phyloP scores from a whole-genome alignment of 1,140 invertebrate genomes.

The Streblospio benedicti region DNA sequence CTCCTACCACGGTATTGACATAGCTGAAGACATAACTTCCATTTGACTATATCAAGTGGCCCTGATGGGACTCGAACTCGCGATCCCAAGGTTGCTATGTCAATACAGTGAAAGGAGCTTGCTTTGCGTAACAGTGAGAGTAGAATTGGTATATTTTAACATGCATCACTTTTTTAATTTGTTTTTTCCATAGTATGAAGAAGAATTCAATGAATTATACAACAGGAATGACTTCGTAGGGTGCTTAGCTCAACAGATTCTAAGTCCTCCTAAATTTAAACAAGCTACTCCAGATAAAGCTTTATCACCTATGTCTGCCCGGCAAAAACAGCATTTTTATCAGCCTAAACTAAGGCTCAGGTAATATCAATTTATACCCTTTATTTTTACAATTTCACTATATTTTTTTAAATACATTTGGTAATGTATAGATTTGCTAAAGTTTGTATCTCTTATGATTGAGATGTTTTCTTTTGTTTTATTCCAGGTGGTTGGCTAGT shows the following conservation, averaged over 20 bases:
- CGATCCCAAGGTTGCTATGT: no score
- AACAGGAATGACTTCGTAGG: no score
- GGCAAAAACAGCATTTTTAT: neutral
- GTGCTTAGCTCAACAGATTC: no score
- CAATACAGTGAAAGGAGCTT: no score
- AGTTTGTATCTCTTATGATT: neutral
- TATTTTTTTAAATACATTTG: neutral
- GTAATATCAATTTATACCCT: neutral
- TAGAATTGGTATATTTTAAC: neutral
- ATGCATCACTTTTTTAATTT: neutral
- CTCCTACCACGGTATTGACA: neutral
- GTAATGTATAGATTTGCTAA: neutral
- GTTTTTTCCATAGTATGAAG: neutral
- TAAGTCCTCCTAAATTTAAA: no score
- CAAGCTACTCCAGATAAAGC: no score
- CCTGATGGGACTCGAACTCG: no score
- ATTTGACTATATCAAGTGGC: no score
- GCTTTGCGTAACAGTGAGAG: no score
- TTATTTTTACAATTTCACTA: neutral
- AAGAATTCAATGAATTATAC: neutral
- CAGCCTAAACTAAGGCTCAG: neutral
- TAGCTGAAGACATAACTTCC: no score
- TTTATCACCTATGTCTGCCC: neutral
- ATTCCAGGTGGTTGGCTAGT: slow-evolving; percentile 51
- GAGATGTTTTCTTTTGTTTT: neutral